A percentile compares a stretch with the other conserved stretches of the same genome.
These are phyloP conservation scores for Onchidella celtica DNA, from an alignment of 2,888 invertebrate genomes.

Conservation along the genomic window DNA sequence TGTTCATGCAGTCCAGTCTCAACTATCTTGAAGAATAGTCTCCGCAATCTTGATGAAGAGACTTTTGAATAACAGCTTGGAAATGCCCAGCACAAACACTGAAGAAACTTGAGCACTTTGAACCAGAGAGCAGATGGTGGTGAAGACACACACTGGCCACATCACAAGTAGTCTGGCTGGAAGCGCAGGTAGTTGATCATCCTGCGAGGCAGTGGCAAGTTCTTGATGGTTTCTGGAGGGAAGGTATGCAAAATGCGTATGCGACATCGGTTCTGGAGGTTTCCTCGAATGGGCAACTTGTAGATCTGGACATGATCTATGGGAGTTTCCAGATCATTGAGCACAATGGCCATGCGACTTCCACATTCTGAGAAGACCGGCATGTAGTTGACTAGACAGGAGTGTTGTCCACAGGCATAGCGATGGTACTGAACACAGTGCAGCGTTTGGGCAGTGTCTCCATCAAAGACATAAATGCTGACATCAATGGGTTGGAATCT, in stretches of 20 bases:
- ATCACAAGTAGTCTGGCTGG: conserved; percentile 73
- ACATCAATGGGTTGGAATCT: conserved; percentile 75
- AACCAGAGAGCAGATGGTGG: neutral
- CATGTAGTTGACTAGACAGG: conserved; percentile 78
- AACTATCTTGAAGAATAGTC: too few species aligned
- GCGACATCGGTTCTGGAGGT: conserved; percentile 76
- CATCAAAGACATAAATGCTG: conserved; percentile 77
- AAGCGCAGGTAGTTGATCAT: conserved; percentile 78
- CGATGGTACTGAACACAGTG: conserved; percentile 79
- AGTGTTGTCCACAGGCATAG: conserved; percentile 76
- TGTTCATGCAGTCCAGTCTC: too few species aligned
- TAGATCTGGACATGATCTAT: conserved; percentile 77
- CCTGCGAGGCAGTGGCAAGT: conserved; percentile 75
- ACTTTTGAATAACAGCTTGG: too few species aligned
- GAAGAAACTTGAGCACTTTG: neutral
- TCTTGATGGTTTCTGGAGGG: conserved; percentile 66
- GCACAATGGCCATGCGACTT: conserved; percentile 77
- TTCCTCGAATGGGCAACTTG: conserved; percentile 75
- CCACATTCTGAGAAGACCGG: conserved; percentile 78
- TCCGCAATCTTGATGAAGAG: too few species aligned
- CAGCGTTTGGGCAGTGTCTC: conserved; percentile 75
- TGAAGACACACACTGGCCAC: neutral
- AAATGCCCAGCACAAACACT: neutral
- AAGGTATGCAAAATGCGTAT: conserved; percentile 75
- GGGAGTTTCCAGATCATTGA: conserved; percentile 74